phyloP scores from a whole-genome alignment of 2,797 vertebrate species.

The Rhynchotus rufescens region DNA sequence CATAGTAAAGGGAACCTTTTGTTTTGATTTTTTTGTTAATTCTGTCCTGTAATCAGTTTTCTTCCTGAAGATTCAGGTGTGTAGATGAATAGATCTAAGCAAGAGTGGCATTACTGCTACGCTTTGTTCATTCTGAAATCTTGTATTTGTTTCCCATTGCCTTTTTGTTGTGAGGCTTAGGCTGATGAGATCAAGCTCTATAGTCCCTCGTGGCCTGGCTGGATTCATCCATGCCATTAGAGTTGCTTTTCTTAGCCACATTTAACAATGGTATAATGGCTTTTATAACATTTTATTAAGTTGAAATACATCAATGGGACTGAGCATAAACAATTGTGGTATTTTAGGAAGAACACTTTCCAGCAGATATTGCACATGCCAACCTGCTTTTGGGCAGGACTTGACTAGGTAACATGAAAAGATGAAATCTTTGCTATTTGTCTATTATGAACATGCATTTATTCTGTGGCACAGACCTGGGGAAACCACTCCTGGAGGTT shows the following conservation, averaged over 20 bases:
- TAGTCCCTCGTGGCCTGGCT: conserved; percentile 35
- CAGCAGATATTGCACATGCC: not conserved
- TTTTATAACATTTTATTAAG: conserved; percentile 65
- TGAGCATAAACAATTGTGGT: conserved; percentile 48
- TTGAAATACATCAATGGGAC: conserved; percentile 42
- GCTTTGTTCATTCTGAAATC: not conserved
- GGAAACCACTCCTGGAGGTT: not conserved
- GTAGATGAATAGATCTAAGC: not conserved
- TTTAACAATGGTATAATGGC: conserved; percentile 44
- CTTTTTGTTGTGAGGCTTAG: not conserved
- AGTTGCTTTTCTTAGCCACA: conserved; percentile 56
- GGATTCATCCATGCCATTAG: conserved; percentile 39
- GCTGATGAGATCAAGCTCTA: conserved; percentile 8
- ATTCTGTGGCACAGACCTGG: not conserved
- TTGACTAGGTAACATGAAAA: not conserved
- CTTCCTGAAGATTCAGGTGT: not conserved
- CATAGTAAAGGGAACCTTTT: not conserved
- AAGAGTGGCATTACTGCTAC: not conserved
- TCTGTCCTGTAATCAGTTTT: not conserved
- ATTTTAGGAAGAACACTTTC: conserved; percentile 46
- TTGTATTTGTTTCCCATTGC: conserved; percentile 4
- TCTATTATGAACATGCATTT: not conserved
- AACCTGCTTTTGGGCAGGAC: not conserved
- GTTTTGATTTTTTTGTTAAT: not conserved
- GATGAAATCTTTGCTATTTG: not conserved